A percentile compares a stretch with the other conserved stretches of the same genome.
Evolutionary conservation across 1,140 invertebrate genomes (phyloP).

Genomic region (Drosophila novamexicana): DNA sequence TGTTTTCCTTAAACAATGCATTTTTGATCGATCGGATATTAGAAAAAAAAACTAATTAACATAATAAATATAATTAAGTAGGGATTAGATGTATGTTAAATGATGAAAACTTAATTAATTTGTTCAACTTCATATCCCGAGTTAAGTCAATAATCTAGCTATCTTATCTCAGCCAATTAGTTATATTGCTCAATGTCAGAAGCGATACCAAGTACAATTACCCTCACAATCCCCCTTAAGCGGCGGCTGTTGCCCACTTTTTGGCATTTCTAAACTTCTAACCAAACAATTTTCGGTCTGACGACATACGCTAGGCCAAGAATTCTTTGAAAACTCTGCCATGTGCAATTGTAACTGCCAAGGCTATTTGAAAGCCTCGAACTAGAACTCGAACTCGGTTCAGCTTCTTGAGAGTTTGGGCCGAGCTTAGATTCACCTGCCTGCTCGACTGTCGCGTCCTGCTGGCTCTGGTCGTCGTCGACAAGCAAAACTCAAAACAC

Average conservation of each 20-base stretch:
- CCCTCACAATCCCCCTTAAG: not conserved
- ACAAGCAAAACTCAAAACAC: conserved; percentile 68
- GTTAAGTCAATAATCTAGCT: not conserved
- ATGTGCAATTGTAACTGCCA: conserved; percentile 64
- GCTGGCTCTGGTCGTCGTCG: conserved; percentile 32
- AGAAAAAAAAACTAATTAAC: too few species aligned
- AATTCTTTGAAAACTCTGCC: conserved; percentile 29
- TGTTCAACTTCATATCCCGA: too few species aligned
- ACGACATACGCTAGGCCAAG: conserved; percentile 29
- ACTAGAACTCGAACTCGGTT: conserved; percentile 45
- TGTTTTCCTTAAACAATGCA: too few species aligned
- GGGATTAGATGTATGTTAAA: too few species aligned
- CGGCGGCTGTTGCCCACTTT: not conserved
- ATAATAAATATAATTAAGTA: too few species aligned
- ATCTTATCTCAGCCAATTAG: conserved; percentile 12
- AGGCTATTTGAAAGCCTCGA: conserved; percentile 67
- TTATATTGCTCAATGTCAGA: not conserved
- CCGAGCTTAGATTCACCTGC: conserved; percentile 1
- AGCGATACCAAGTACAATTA: conserved; percentile 4
- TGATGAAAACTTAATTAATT: too few species aligned
- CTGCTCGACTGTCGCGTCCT: too few species aligned
- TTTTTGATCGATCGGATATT: too few species aligned
- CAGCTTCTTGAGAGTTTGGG: conserved; percentile 49
- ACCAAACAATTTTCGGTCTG: conserved; percentile 53
- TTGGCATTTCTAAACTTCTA: conserved; percentile 8